A percentile compares a stretch with the other conserved stretches of the same genome.
Conservation (phyloP, 2,797 vertebrate genomes). For the Telmatherina bonti region DNA sequence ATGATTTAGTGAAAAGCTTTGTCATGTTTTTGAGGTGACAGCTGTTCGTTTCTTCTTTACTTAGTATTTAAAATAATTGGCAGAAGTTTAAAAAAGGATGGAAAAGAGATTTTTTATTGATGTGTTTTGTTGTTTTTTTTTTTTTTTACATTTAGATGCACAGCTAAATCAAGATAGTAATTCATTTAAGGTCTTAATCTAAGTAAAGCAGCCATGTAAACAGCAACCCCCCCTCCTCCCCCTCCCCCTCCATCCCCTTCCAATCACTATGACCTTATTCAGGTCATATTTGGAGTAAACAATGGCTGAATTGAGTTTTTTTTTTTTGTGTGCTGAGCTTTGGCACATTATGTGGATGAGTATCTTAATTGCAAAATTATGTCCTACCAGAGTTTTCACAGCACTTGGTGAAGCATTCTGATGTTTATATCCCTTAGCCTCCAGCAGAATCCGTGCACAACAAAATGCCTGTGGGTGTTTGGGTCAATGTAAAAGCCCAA, state of each 20-base stretch:
- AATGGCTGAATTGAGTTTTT: background rate
- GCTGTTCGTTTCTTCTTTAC: conserved; percentile 32
- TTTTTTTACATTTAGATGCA: background rate
- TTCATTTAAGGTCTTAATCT: background rate
- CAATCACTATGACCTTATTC: background rate
- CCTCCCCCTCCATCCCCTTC: too few relatives aligned
- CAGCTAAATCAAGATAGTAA: background rate
- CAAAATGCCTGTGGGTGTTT: background rate
- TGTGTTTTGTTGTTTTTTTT: background rate
- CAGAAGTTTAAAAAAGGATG: background rate
- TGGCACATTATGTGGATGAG: background rate
- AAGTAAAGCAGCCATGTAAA: background rate
- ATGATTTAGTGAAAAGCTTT: conserved; percentile 40
- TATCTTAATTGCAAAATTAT: background rate
- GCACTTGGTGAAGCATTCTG: background rate
- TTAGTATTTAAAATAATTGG: background rate
- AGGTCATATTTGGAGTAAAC: background rate
- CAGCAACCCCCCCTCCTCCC: too few relatives aligned
- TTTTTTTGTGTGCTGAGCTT: background rate
- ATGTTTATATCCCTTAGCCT: background rate
- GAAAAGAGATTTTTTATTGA: background rate
- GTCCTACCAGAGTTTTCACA: background rate
- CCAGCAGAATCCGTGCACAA: background rate
- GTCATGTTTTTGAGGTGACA: conserved; percentile 38
- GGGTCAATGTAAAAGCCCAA: background rate